Base-by-base conservation (phyloP, 2,113 vertebrate species). In the Toxostoma redivivum region DNA sequence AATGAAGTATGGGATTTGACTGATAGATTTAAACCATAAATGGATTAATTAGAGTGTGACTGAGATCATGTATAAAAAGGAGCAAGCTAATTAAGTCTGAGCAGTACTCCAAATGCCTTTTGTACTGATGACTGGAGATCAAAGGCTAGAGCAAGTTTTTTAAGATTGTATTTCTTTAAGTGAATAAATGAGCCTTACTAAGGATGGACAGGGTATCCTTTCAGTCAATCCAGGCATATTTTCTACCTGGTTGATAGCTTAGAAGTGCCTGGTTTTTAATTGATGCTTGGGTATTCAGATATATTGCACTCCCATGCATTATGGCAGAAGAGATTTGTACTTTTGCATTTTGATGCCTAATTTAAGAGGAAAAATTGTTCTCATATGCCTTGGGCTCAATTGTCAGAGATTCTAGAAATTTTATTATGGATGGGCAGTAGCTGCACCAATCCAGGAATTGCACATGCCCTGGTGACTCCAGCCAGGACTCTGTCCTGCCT, bases 11-110 rank as follows among this genome's bases (percentile, higher is more conserved):
- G 92, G 86, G 94, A 96, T 96, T 95, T 95, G 94, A 86, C 90
- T 97, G 94, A 93, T 94, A 95, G 94, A 92, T 95, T 96, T 90
- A 86, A 96, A 94, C 48, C 77, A 81, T 96, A 96, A 96, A 96
- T 95, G 94, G 92, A 95, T 96, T 96, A 96, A 96, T 96, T 92
- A 90, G 91, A 95, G 80, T 90, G 82, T 96, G 93, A 93, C 95
- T 95, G 86, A 95, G 93, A 95, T 96, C 90, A 81, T 53, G 77
- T 86, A 84, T 96, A 78, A 96, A 94, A 92, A 86, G 57, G 40
- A 93, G 61, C 61, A 6, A 94, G 56, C 94, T 95, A 94, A 96
- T 97, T 95, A 96, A 93, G 72, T 78, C 93, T 94, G 88, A 94
- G 72, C 15, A 13, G 60, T 73, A 37, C 53, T 96, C 67, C 61